A percentile compares a stretch with the other conserved stretches of the same genome.
Conservation (phyloP, 1,140 invertebrate species). For the Nixonia krombeini region DNA sequence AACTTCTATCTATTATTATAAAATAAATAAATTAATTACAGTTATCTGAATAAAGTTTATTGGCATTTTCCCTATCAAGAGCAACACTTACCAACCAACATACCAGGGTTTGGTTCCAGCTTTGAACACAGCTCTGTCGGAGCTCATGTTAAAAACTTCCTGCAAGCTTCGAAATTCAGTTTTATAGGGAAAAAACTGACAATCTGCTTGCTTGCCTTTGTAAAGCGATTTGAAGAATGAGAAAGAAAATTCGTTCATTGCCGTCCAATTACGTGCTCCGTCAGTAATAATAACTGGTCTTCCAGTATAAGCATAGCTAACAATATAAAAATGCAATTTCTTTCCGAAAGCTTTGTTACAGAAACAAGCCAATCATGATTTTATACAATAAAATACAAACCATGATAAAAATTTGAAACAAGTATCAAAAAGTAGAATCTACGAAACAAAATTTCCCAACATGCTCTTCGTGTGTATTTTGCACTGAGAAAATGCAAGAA, state of each 20-base stretch:
- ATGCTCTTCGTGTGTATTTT: no score
- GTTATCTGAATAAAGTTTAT: no score
- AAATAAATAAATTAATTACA: no score
- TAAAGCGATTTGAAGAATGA: slow-evolving; percentile 87
- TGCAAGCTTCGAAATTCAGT: slow-evolving; percentile 84
- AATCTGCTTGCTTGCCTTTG: slow-evolving; percentile 75
- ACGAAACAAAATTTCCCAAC: no score
- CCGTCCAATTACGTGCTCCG: slow-evolving; percentile 84
- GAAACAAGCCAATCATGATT: not conserved
- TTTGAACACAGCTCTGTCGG: slow-evolving; percentile 75
- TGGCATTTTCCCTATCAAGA: no score
- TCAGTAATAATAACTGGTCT: slow-evolving; percentile 89
- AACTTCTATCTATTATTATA: no score
- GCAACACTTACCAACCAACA: slow-evolving; percentile 89
- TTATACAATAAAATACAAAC: slow-evolving; percentile 7
- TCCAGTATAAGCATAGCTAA: slow-evolving; percentile 83
- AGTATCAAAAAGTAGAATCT: no score
- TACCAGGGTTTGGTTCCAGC: slow-evolving; percentile 85
- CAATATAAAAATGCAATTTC: no score
- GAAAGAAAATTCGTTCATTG: slow-evolving; percentile 79
- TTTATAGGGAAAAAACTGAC: slow-evolving; percentile 94
- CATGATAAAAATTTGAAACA: no score
- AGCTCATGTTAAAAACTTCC: slow-evolving; percentile 86
- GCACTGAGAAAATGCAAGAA: no score
- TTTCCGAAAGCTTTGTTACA: no score